Evolutionary conservation across 2,888 invertebrate species (phyloP), one percentile per base, ranked within the genome.

Genomic region (Miltochrista miniata): DNA sequence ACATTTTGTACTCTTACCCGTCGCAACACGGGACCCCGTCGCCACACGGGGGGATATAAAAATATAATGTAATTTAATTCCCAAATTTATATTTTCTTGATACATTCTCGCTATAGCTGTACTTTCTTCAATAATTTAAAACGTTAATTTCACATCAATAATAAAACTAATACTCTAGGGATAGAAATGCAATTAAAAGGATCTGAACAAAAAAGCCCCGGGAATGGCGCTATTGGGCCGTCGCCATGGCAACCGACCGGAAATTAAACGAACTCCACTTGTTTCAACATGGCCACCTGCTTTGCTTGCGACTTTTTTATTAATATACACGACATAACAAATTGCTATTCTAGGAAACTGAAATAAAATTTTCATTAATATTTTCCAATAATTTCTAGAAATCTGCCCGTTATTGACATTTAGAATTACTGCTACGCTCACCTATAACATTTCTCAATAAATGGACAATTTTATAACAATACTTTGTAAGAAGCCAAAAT

Each of bases 201-300:
- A 53, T 60, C 61, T 40, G 53, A 63, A 62, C 33, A 65, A 68
- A 67, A 49, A 68, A 63, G 44, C 59, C 55, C 59, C 56, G 62
- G 62, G 61, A 64, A 62, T 56, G 51, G 60, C 54, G 53, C 48
- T 60, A 66, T 64, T 59, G 66, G 56, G 46, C 55, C 60, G 72
- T 72, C 58, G 56, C 65, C 52, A 68, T 71, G 59, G 61, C 60
- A 67, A 74, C 72, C 35, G 49, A 51, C 65, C 74, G 79, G 80
- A 79, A 74, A 80, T 78, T 79, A 75, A 78, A 74, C 59, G 24
- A 56, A 66, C 69, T 70, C 66, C 67, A 70, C 66, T 71, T 64
- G 62, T 53, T 59, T 40, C 51, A 61, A 65, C 67, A 59, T 58
- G 55, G 54, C 60, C 67, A 69, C 70, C 65, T 69, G 60, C 64